Percentiles rank a stretch among this genome's conserved stretches.
Evolutionary conservation across 64 coral and sea anemone species (phyloP).

Genomic region (Orbicella faveolata): DNA sequence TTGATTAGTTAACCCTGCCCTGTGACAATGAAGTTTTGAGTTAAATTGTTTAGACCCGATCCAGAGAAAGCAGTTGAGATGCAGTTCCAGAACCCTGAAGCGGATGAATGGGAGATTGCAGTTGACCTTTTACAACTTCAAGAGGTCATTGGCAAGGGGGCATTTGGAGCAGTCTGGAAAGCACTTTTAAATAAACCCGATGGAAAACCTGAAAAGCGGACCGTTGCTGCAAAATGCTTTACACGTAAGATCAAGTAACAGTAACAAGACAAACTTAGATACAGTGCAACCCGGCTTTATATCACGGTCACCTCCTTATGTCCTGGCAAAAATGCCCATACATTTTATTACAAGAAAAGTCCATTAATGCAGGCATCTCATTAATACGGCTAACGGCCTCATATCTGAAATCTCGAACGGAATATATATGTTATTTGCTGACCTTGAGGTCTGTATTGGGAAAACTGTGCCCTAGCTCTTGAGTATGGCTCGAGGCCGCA

Average conservation of each 20-base stretch:
- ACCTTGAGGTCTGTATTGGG: too few species aligned
- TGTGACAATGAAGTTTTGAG: too few species aligned
- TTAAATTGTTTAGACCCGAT: neutral
- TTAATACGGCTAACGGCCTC: too few species aligned
- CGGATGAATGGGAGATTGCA: neutral
- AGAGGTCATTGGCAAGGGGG: neutral
- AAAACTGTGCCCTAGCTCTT: too few species aligned
- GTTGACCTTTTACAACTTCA: neutral
- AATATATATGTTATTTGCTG: too few species aligned
- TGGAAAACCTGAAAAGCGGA: neutral
- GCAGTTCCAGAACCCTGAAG: neutral
- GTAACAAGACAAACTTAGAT: neutral
- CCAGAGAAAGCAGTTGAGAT: neutral
- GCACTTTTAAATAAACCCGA: neutral
- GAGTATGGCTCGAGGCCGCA: too few species aligned
- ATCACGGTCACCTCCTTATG: too few species aligned
- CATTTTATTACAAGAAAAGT: too few species aligned
- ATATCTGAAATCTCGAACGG: too few species aligned
- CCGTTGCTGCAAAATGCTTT: neutral
- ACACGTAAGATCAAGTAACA: neutral
- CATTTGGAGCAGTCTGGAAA: slow-evolving; percentile 6
- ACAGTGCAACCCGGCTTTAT: neutral
- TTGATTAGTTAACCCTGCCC: too few species aligned
- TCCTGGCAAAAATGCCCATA: too few species aligned
- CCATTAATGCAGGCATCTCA: too few species aligned